Evolutionary conservation across 2,113 vertebrate genomes (phyloP), one percentile per base, ranked within the genome.

Genomic region (Tapirus terrestris): DNA sequence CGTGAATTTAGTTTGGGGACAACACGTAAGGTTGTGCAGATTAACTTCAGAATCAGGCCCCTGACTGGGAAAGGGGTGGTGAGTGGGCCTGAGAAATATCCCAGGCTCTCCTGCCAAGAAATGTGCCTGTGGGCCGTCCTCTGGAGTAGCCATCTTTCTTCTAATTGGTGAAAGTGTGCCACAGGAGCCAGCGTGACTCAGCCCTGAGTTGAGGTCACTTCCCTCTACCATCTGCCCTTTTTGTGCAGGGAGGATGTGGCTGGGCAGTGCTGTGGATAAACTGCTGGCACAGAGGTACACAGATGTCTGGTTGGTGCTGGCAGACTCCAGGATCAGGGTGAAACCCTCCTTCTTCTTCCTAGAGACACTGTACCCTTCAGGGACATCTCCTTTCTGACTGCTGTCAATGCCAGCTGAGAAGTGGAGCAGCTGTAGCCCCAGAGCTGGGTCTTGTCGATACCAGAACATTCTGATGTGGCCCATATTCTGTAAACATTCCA

Each of bases 221-320:
- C 16, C 63, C 33, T 67, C 2, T 16, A 0, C 10, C 6, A 1
- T 16, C 39, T 10, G 45, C 70, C 29, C 13, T 98, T 97, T 98
- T 82, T 98, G 98, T 96, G 97, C 96, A 97, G 97, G 93, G 73
- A 85, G 68, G 83, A 96, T 91, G 70, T 93, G 89, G 94, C 81
- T 84, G 72, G 96, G 95, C 91, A 79, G 61, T 8, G 43, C 97
- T 98, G 98, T 98, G 98, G 68, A 21, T 85, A 58, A 12, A 94
- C 82, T 93, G 70, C 98, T 98, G n/a, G 92, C 21, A 0, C 95
- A 97, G 94, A 97, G 13, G 86, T 99, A 98, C 79, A 84, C 0
- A 23, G 96, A 96, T 2, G 98, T 97, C 76, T 99, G 29, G 36
- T 89, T 96, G 83, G 6, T 12, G 29, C 79, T 96, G 56, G 86